Percentiles rank a stretch among this genome's conserved stretches.
Evolutionary conservation across 2,113 vertebrate genomes (phyloP).

Genomic region (Gymnarchus niloticus): DNA sequence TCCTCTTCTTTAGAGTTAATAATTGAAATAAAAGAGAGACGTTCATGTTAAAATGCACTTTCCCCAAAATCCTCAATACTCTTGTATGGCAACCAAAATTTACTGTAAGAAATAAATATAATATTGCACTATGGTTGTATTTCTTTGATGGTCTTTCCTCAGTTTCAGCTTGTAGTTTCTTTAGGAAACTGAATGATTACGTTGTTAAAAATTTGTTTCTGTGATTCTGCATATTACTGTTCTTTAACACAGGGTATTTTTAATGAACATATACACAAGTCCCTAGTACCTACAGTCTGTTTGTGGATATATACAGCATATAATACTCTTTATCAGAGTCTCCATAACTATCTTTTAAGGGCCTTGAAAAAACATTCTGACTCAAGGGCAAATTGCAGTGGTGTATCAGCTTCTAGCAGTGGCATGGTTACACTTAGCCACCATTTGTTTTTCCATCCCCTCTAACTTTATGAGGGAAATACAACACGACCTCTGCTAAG

Average conservation of each 20-base stretch:
- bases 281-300: neutral
- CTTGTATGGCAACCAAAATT: slow-evolving; percentile 94
- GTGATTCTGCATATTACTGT: neutral
- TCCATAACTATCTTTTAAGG: neutral
- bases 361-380: neutral
- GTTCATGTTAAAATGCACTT: slow-evolving; percentile 83
- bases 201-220: neutral
- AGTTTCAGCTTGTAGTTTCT: neutral
- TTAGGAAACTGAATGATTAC: neutral
- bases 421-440: too few species aligned
- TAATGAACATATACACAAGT: neutral
- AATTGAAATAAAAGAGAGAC: slow-evolving; percentile 63
- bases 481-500: neutral
- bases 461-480: neutral
- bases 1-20: slow-evolving; percentile 80
- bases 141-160: slow-evolving; percentile 40
- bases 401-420: neutral
- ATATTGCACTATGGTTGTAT: slow-evolving; percentile 82
- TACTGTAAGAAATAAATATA: slow-evolving; percentile 96
- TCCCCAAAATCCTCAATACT: slow-evolving; percentile 71
- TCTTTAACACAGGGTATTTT: neutral
- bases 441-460: neutral
- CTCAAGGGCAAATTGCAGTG: neutral
- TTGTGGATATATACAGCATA: neutral
- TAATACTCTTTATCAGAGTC: neutral